Conservation (phyloP, 2,797 vertebrate genomes). For the Danio kyathit region DNA sequence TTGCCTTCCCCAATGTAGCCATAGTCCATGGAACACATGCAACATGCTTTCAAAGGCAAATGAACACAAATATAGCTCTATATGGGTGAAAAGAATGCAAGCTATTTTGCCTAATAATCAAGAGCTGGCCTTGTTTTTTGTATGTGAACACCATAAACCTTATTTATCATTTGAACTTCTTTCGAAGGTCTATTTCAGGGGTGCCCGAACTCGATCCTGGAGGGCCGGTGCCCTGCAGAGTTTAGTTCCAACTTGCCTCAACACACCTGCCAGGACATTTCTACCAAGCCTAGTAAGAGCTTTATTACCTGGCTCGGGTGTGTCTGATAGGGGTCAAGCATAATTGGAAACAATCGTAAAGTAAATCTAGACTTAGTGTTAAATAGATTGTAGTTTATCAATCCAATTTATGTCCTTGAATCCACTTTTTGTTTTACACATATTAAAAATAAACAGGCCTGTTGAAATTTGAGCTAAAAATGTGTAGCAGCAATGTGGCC, state of each 20-base stretch:
- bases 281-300: no score
- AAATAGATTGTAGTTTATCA: background rate
- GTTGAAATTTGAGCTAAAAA: no score
- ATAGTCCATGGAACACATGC: slow-evolving; percentile 17
- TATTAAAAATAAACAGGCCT: no score
- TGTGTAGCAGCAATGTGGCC: no score
- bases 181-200: background rate
- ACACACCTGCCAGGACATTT: no score
- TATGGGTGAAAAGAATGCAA: slow-evolving; percentile 46
- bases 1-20: slow-evolving; percentile 54
- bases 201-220: no score
- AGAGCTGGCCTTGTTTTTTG: background rate
- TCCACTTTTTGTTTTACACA: background rate
- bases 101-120: slow-evolving; percentile 23
- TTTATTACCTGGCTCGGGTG: no score
- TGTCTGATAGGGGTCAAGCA: no score
- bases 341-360: background rate
- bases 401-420: background rate
- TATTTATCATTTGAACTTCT: slow-evolving; percentile 3
- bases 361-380: background rate
- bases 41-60: slow-evolving; percentile 35
- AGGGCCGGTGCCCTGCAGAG: no score
- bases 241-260: no score
- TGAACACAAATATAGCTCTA: slow-evolving; percentile 39
- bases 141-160: background rate